A percentile compares a stretch with the other conserved stretches of the same genome.
Conservation (phyloP, 2,888 invertebrate species). For the Eupithecia pulchellata region DNA sequence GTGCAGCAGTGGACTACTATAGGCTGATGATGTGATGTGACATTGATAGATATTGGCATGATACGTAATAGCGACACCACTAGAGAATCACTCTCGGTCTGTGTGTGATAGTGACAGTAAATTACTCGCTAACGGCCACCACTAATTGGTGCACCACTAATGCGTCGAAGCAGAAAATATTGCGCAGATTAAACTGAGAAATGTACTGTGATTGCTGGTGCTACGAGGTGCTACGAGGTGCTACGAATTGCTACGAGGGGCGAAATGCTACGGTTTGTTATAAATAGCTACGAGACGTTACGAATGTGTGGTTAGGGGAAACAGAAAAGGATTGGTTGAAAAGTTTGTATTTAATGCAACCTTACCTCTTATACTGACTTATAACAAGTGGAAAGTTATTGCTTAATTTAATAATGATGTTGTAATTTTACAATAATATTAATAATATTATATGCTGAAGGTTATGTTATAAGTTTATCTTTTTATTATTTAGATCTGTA, state of each 20-base stretch:
- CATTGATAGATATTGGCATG: conserved; percentile 21
- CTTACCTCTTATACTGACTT: not conserved
- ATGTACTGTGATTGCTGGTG: conserved; percentile 40
- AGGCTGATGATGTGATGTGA: too few species aligned
- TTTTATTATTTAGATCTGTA: too few species aligned
- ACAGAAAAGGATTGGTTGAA: not conserved
- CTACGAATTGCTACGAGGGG: conserved; percentile 16
- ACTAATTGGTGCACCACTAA: conserved; percentile 75
- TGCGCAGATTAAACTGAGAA: conserved; percentile 52
- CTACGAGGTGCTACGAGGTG: conserved; percentile 18
- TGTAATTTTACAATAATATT: too few species aligned
- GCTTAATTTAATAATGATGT: not conserved
- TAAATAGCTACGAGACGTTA: conserved; percentile 18
- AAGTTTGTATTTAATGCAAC: not conserved
- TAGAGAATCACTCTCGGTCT: conserved; percentile 44
- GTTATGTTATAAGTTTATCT: too few species aligned
- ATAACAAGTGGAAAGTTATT: not conserved
- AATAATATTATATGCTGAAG: too few species aligned
- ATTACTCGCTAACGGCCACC: conserved; percentile 76
- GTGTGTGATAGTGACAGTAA: conserved; percentile 75
- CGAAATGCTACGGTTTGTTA: conserved; percentile 15
- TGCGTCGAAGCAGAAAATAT: conserved; percentile 68
- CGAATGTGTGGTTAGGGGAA: conserved; percentile 12
- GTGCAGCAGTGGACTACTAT: too few species aligned
- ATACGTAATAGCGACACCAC: conserved; percentile 49